Base-by-base conservation (phyloP, 2,113 vertebrate species). In the Cavia porcellus region DNA sequence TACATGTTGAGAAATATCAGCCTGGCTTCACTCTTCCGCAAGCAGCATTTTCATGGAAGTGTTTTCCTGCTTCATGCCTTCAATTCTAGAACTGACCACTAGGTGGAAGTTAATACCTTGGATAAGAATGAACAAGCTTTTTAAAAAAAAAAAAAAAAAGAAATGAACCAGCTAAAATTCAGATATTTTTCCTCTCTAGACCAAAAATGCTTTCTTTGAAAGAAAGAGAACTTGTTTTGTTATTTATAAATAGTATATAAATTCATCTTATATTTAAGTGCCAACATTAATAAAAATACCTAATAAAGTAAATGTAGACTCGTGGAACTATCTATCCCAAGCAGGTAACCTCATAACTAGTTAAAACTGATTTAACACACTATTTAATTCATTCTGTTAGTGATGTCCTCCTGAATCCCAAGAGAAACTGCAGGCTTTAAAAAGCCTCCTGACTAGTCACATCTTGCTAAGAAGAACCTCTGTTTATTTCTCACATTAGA, bases 51-150 rank as follows among this genome's bases (percentile, higher is more conserved):
- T 87, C 57, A 47, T 61, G n/a, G 64, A 62, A 84, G 28, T 50
- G 95, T 95, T 35, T 74, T 68, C 24, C 45, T 95, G 22, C 96
- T 92, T 95, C 42, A 57, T 90, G 38, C 25, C 38, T 89, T 93
- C 93, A 98, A 30, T 98, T 98, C 95, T 72, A 90, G 52, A 92
- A 89, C 57, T 94, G 81, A 93, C 97, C 96, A 97, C 98, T 97
- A 97, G 98, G 87, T 94, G 96, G 97, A 96, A 96, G 96, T 96
- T 96, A 86, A 81, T 92, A 72, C 90, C 84, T 84, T 97, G 61
- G 59, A 35, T 89, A 92, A 84, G 47, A 95, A 68, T 64, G 50
- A 52, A 52, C 50, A 52, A 10, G n/a, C n/a, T 10, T 52, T 50
- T 52, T 52, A 52, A 52, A 1, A 52, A 52, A 52, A 6, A 52